Evolutionary conservation across 2,113 vertebrate species (phyloP).

Genomic region (Dasyurus viverrinus): DNA sequence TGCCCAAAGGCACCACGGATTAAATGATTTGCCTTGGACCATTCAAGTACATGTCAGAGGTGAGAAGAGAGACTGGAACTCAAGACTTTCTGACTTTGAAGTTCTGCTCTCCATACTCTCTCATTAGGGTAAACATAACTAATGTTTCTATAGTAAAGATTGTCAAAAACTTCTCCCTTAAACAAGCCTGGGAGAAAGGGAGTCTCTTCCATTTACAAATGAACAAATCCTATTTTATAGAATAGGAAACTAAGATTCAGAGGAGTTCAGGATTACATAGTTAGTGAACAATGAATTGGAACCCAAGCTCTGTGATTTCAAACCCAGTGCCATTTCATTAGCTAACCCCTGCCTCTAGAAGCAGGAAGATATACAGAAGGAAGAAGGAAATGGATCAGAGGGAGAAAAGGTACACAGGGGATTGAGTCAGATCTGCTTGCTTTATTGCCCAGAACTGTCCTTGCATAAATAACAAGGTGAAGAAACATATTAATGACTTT

Average conservation of each 20-base stretch:
- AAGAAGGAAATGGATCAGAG: background rate
- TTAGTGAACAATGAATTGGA: background rate
- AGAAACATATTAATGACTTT: constrained; percentile 38
- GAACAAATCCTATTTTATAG: background rate
- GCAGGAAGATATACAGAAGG: background rate
- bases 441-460: background rate
- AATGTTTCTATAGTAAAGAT: too few species aligned
- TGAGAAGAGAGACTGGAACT: background rate
- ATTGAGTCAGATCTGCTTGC: background rate
- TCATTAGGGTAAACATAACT: background rate
- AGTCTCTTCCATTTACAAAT: background rate
- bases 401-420: background rate
- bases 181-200: background rate
- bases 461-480: background rate
- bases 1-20: background rate
- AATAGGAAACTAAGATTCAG: background rate
- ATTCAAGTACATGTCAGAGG: background rate
- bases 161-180: background rate
- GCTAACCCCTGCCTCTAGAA: background rate
- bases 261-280: background rate
- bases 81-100: background rate
- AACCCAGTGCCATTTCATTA: background rate
- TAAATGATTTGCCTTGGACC: background rate
- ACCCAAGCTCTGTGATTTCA: background rate
- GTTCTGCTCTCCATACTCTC: background rate